Conservation (phyloP, 2,113 vertebrate species). For the Antechinus stuartii region DNA sequence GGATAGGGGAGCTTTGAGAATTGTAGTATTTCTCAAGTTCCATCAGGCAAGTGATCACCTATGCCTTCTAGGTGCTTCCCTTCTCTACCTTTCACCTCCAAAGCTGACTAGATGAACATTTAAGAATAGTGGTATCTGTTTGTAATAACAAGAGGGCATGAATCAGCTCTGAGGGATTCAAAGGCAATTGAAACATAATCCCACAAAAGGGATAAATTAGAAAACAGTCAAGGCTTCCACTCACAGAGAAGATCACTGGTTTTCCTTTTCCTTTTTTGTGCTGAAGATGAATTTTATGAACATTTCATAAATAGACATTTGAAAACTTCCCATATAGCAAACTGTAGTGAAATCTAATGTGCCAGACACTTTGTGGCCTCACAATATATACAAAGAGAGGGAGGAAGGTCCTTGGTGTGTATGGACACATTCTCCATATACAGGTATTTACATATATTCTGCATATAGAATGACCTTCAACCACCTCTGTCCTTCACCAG, state of each 20-base stretch:
- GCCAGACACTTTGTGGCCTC: constrained; percentile 11
- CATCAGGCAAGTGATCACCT: background rate
- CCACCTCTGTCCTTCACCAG: constrained; percentile 52
- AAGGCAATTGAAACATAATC: constrained; percentile 34
- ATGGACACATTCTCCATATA: constrained; percentile 19
- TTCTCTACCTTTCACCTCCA: background rate
- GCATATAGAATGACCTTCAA: constrained; percentile 78
- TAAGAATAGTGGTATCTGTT: background rate
- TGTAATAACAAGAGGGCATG: background rate
- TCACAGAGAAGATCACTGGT: background rate
- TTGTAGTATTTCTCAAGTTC: background rate
- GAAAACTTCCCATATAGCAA: constrained; percentile 51
- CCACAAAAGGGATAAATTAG: background rate
- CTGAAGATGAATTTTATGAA: constrained; percentile 45
- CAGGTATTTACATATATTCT: constrained; percentile 54
- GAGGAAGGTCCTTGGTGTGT: background rate
- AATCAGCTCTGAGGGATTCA: background rate
- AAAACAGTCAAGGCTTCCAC: background rate
- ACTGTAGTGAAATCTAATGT: constrained; percentile 48
- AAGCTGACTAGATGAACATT: background rate
- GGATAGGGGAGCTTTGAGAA: background rate
- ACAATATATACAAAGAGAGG: background rate
- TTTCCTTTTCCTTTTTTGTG: background rate
- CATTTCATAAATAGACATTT: constrained; percentile 53
- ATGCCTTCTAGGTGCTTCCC: background rate